Base-by-base conservation (phyloP, 2,113 vertebrate species). In the Ciconia boyciana region DNA sequence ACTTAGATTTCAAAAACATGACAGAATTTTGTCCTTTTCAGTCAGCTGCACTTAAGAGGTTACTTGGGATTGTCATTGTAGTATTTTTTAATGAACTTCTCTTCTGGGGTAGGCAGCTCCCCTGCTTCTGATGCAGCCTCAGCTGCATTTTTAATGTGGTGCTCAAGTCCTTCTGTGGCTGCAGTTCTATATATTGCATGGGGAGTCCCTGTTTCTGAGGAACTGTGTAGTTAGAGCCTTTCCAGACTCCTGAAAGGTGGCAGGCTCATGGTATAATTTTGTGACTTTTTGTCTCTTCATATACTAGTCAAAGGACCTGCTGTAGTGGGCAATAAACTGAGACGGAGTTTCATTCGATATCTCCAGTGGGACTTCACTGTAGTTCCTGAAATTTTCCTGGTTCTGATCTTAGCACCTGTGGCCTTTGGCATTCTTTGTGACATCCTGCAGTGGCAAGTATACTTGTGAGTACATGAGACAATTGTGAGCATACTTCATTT, bases 331-430 rank as follows among this genome's bases (percentile, higher is more conserved):
- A 31, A 31, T 20, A 66, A 58, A 68, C 29, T 18, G 46, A 66
- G 43, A 11, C 20, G 1, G 43, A 43, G 58, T 83, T 26, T 66
- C 68, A 31, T 60, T 76, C 25, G 2, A 43, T 95, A n/a, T 94
- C 89, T 92, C 51, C 91, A 99, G 98, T 98, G 97, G 97, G 98
- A 99, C 97, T 98, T 99, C 91, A 99, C 98, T 28, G 20, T 84
- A 48, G 43, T 69, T n/a, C 97, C 72, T 39, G 98, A 98, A 39
- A 61, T 74, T 34, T 76, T 98, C 60, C 98, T 98, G 90, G 97
- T 96, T 85, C 64, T 97, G 10, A 7, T 72, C 84, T 92, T 96
- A 91, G 96, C 98, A 14, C 79, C 99, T 16, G 0, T 98, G 2
- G 90, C 98, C 28, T 99, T 55, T 57, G 98, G 96, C 25, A 70